Percentiles rank a stretch among this genome's conserved stretches.
Evolutionary conservation across 1,140 invertebrate species (phyloP).

Genomic region (Copidosoma floridanum): DNA sequence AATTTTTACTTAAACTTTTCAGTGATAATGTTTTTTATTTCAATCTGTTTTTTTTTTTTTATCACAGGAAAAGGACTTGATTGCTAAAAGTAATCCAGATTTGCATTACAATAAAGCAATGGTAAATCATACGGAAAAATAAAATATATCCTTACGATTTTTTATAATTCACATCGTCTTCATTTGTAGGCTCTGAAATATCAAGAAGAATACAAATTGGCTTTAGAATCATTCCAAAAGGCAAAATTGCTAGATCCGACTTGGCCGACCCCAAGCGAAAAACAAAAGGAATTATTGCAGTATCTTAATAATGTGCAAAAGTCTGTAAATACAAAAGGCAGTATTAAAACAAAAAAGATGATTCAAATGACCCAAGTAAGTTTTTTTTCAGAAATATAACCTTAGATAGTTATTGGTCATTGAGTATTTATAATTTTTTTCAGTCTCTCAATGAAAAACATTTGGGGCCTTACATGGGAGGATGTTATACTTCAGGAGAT

Average conservation of each 20-base stretch:
- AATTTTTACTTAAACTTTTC: too few species aligned
- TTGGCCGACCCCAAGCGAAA: conserved; percentile 67
- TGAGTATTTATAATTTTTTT: too few species aligned
- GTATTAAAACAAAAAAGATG: conserved; percentile 71
- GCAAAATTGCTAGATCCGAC: conserved; percentile 70
- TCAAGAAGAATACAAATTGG: conserved; percentile 73
- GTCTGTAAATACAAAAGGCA: conserved; percentile 68
- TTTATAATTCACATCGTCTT: too few species aligned
- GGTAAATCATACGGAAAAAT: too few species aligned
- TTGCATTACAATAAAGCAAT: conserved; percentile 84
- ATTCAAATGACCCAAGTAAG: conserved; percentile 65
- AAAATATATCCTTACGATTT: too few species aligned
- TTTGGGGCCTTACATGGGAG: conserved; percentile 64
- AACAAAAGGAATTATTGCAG: conserved; percentile 63
- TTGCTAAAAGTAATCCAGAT: conserved; percentile 73
- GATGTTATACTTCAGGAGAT: conserved; percentile 57
- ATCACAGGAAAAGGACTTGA: conserved; percentile 69
- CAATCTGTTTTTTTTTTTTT: conserved; percentile 10
- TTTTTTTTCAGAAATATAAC: too few species aligned
- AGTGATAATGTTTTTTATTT: background rate
- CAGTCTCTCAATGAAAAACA: conserved; percentile 60
- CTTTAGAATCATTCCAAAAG: conserved; percentile 68
- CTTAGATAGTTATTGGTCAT: too few species aligned
- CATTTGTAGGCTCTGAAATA: conserved; percentile 71
- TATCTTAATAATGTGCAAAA: conserved; percentile 69